Conservation (phyloP, 2,888 invertebrate genomes). For the Nasonovia ribisnigri region DNA sequence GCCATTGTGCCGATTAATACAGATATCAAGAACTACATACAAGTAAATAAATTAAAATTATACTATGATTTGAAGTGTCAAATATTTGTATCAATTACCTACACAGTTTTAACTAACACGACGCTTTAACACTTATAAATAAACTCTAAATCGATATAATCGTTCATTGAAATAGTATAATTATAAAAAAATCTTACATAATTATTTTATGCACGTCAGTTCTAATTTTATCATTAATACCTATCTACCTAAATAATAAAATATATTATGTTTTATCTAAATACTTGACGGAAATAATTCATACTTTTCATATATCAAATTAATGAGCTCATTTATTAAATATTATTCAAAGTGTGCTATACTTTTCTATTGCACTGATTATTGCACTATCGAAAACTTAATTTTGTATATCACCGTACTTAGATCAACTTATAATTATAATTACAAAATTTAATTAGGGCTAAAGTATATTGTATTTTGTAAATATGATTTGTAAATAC, state of each 20-base stretch:
- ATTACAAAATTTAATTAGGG: not conserved
- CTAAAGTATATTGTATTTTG: not conserved
- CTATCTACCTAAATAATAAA: not conserved
- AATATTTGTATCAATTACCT: not conserved
- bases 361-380: not conserved
- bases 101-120: not conserved
- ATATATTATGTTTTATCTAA: not conserved
- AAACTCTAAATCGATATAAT: not conserved
- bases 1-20: not conserved
- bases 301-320: not conserved
- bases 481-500: not conserved
- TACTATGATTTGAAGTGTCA: not conserved
- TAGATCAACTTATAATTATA: not conserved
- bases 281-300: not conserved
- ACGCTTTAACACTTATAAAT: not conserved
- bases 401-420: not conserved
- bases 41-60: not conserved
- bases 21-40: not conserved
- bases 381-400: not conserved
- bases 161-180: not conserved
- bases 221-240: not conserved
- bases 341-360: not conserved
- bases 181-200: too few relatives aligned
- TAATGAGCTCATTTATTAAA: not conserved
- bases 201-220: not conserved